Conservation (phyloP, 1,140 invertebrate genomes). For the Drosophila sechellia region DNA sequence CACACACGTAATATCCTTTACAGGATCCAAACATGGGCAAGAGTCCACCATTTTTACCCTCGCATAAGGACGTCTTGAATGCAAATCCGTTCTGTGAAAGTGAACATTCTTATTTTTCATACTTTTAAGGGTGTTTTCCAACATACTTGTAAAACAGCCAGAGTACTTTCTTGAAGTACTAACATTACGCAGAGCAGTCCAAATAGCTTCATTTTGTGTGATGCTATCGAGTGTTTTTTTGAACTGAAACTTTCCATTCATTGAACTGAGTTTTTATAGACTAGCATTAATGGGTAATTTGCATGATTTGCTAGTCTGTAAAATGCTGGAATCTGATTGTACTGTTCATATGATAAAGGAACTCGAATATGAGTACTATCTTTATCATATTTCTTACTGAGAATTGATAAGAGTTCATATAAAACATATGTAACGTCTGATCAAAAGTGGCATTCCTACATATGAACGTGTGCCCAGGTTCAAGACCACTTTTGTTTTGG, state of each 20-base stretch:
- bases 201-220: conserved; percentile 37
- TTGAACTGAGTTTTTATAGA: conserved; percentile 38
- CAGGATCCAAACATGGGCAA: conserved; percentile 74
- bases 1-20: conserved; percentile 66
- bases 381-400: conserved; percentile 28
- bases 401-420: conserved; percentile 49
- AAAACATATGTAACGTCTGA: conserved; percentile 45
- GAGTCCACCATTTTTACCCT: conserved; percentile 61
- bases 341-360: conserved; percentile 33
- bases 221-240: conserved; percentile 21
- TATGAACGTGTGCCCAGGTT: conserved; percentile 1
- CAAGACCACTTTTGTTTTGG: neutral
- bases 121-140: neutral
- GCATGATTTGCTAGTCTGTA: conserved; percentile 56
- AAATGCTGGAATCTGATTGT: conserved; percentile 50
- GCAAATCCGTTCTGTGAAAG: conserved; percentile 41
- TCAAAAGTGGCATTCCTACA: conserved; percentile 11
- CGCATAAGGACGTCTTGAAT: conserved; percentile 58
- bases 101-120: neutral
- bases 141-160: conserved; percentile 50
- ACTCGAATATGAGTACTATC: conserved; percentile 25
- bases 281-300: conserved; percentile 33
- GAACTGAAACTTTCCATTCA: conserved; percentile 41
- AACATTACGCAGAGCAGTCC: conserved; percentile 38
- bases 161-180: conserved; percentile 14